Conservation (phyloP, 92 coral and sea anemone genomes). For the Siderastrea siderea region DNA sequence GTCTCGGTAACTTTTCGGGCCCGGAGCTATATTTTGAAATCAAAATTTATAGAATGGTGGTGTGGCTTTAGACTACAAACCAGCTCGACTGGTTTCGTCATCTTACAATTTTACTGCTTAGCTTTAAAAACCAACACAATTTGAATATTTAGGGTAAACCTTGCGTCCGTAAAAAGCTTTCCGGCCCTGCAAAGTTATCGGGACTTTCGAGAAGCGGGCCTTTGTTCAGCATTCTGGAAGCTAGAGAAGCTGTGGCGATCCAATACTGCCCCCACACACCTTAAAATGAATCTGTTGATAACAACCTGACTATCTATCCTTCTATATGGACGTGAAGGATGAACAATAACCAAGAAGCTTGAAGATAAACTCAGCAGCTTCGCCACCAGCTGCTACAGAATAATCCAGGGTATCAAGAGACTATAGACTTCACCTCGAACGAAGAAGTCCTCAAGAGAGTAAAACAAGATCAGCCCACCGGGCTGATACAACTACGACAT, state of each 20-base stretch:
- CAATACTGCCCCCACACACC: constrained; percentile 1
- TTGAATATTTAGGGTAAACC: too few relatives aligned
- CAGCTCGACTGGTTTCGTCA: too few relatives aligned
- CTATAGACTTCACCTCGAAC: neutral
- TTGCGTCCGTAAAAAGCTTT: too few relatives aligned
- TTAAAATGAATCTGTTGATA: constrained; percentile 3
- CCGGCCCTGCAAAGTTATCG: too few relatives aligned
- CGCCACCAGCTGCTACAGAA: constrained; percentile 17
- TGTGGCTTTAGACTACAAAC: too few relatives aligned
- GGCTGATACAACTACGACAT: neutral
- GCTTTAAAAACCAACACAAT: too few relatives aligned
- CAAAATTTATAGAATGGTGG: too few relatives aligned
- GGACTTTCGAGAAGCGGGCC: too few relatives aligned
- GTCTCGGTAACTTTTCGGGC: too few relatives aligned
- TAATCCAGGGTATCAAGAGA: constrained; percentile 3
- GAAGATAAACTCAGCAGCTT: constrained; percentile 21
- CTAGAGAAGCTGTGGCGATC: constrained; percentile 13
- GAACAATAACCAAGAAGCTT: constrained; percentile 10
- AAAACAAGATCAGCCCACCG: neutral
- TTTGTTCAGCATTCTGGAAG: constrained; percentile 7
- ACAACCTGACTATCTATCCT: constrained; percentile 27
- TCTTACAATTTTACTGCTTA: too few relatives aligned
- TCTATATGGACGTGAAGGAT: neutral
- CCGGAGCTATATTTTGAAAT: too few relatives aligned
- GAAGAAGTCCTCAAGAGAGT: neutral